Conservation (phyloP, 2,797 vertebrate species). For the Anomalospiza imberbis region DNA sequence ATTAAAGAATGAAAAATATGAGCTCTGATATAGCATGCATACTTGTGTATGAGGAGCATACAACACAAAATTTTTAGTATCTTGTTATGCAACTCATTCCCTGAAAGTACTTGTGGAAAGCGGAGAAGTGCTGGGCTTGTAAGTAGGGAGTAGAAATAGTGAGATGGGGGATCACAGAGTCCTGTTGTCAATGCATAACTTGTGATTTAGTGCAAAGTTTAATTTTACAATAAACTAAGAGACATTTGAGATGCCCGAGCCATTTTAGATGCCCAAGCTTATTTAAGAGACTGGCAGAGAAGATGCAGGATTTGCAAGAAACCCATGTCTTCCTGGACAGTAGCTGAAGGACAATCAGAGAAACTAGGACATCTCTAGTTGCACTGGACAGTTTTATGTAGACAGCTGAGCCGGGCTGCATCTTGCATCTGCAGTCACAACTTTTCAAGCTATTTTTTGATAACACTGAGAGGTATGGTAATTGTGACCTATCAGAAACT, state of each 20-base stretch:
- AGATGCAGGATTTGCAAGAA: background rate
- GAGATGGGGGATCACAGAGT: background rate
- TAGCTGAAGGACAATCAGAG: background rate
- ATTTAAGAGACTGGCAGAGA: background rate
- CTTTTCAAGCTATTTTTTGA: background rate
- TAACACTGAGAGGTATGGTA: background rate
- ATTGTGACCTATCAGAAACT: background rate
- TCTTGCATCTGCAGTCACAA: background rate
- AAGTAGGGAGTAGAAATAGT: background rate
- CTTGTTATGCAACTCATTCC: background rate
- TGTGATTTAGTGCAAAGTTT: background rate
- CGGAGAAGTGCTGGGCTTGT: rapidly evolving
- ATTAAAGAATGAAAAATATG: background rate
- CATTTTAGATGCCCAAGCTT: background rate
- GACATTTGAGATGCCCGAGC: background rate
- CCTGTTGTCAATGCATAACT: background rate
- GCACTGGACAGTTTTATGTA: background rate
- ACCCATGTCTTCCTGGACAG: background rate
- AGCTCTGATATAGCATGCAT: background rate
- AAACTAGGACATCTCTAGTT: background rate
- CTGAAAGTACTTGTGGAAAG: background rate
- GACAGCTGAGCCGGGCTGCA: background rate
- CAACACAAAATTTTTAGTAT: background rate
- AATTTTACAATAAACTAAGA: background rate
- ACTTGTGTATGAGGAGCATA: background rate